Base-by-base conservation (phyloP, 2,888 invertebrate species). In the Dicyrtoma fusca region DNA sequence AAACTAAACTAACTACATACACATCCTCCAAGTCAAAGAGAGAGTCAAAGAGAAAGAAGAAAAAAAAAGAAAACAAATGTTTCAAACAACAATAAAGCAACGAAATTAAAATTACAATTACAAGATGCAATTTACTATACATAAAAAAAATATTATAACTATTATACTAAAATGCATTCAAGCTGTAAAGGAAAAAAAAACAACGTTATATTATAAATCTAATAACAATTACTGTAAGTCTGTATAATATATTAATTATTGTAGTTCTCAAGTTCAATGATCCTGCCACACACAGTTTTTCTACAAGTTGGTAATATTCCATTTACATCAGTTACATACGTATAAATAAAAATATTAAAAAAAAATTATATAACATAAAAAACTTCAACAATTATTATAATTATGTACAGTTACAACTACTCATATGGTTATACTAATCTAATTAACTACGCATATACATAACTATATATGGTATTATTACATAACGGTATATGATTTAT, bases 221-320 rank as follows among this genome's bases (percentile, higher is more conserved):
- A 21, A 10, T 53, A 17, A 44, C 19, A 63, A 42, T 17, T 63
- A 26, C 19, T 34, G 17, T 34, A 68, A 44, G 68, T 59, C 47
- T 55, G 55, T 64, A 65, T 49, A 34, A 34, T 34, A 34, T 34
- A 34, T 19, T 19, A 55, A 55, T 21, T 55, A 63, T 17, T 14
- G 66, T 66, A 66, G 66, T 53, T 66, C 66, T 66, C 66, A 66
- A 66, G 68, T 68, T 68, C 68, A 68, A 68, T 68, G 68, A 68
- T 68, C 68, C 68, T 68, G 68, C 68, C 68, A 66, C 55, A 66
- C 55, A 66, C 26, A 53, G 42, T 66, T 57, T 68, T 68, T 68
- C 57, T 17, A 51, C 51, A 51, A 51, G 51, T n/a, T 51, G 21
- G 59, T 14, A 59, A 19, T n/a, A n/a, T 34, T 34, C 34, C 34